Evolutionary conservation across 2,888 invertebrate species (phyloP).

Genomic region (Caenorhabditis macrosperma): DNA sequence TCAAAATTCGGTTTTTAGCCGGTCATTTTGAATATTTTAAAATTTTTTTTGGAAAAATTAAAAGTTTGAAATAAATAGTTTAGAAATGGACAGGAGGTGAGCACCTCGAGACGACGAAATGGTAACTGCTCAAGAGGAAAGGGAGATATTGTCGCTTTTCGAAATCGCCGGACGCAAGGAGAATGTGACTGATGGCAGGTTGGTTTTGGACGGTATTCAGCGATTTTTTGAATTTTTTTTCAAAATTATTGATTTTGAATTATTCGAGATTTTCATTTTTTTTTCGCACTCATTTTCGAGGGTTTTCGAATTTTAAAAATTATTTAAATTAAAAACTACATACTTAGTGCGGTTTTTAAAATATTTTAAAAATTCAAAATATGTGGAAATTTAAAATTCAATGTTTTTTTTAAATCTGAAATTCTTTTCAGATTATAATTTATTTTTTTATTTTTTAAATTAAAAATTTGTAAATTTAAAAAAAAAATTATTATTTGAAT

Average conservation of each 20-base stretch:
- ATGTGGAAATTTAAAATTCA: neutral
- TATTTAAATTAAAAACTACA: neutral
- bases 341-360: too few species aligned
- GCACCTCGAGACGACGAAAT: slow-evolving; percentile 14
- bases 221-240: neutral
- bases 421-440: neutral
- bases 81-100: slow-evolving; percentile 17
- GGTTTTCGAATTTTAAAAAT: neutral
- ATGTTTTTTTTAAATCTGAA: neutral
- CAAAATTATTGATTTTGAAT: neutral
- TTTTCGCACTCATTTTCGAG: too few species aligned
- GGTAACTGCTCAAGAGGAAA: neutral
- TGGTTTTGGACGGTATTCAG: neutral
- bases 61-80: too few species aligned
- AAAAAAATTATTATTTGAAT: neutral
- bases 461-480: neutral
- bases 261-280: too few species aligned
- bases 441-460: too few species aligned
- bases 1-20: neutral
- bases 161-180: slow-evolving; percentile 18
- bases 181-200: slow-evolving; percentile 28
- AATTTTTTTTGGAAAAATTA: too few species aligned
- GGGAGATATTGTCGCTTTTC: slow-evolving; percentile 37
- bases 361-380: neutral
- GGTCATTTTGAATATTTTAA: neutral